These are phyloP conservation scores for Salvator merianae DNA, from an alignment of 2,113 vertebrate genomes.

Conservation along the genomic window DNA sequence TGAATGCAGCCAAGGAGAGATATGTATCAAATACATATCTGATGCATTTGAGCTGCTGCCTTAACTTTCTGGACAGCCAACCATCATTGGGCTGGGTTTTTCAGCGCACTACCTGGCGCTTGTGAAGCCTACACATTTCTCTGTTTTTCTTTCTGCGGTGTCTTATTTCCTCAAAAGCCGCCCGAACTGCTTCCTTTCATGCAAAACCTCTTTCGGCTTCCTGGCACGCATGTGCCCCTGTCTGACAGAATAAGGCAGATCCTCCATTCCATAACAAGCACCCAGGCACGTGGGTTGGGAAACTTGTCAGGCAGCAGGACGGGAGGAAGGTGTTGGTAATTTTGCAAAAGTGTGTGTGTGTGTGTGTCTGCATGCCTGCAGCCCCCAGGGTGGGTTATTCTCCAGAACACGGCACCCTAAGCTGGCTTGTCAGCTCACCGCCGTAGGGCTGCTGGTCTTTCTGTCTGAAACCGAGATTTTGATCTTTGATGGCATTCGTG, in stretches of 20 bases:
- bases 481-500: not conserved
- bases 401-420: conserved; percentile 54
- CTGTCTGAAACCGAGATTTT: conserved; percentile 44
- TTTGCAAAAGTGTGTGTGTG: not conserved
- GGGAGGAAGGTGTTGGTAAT: not conserved
- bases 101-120: not conserved
- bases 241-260: conserved; percentile 38
- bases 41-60: not conserved
- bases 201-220: conserved; percentile 44
- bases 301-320: conserved; percentile 49
- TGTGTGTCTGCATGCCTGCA: no score
- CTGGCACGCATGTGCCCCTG: conserved; percentile 51
- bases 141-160: accelerated
- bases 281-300: conserved; percentile 59
- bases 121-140: not conserved
- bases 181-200: conserved; percentile 40
- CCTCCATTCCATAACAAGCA: not conserved
- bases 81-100: conserved; percentile 29
- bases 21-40: no score
- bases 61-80: conserved; percentile 42
- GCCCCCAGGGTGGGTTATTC: conserved; percentile 58
- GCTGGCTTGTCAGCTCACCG: conserved; percentile 41
- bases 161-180: conserved; percentile 57
- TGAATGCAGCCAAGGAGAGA: no score
- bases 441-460: not conserved